These are phyloP conservation scores for Phortica okadai DNA, from an alignment of 2,888 invertebrate species.

Conservation along the genomic window DNA sequence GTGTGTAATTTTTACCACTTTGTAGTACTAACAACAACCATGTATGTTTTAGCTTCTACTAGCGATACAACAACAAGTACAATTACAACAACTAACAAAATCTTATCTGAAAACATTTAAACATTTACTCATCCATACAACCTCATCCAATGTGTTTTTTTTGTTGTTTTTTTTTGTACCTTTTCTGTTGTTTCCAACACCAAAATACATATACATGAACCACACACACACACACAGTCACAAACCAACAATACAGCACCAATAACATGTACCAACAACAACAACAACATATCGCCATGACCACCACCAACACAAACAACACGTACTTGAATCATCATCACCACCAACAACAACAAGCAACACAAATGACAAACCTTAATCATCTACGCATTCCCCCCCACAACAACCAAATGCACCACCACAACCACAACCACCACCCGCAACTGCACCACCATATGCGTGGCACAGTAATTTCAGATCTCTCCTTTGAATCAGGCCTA, in stretches of 20 bases:
- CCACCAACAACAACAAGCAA: background rate
- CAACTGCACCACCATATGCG: constrained; percentile 63
- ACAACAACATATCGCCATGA: constrained; percentile 29
- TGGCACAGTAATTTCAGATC: constrained; percentile 83
- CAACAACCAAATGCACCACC: constrained; percentile 46
- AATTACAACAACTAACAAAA: constrained; percentile 38
- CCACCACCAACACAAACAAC: constrained; percentile 42
- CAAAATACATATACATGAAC: background rate
- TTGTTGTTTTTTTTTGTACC: background rate
- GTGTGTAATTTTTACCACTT: too few relatives aligned
- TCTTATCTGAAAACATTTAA: constrained; percentile 38
- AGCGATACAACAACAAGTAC: too few relatives aligned
- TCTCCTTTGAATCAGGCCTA: constrained; percentile 94
- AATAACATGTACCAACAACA: constrained; percentile 41
- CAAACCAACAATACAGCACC: constrained; percentile 44
- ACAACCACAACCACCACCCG: constrained; percentile 53
- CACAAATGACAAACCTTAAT: background rate
- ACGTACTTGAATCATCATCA: constrained; percentile 36
- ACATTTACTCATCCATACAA: constrained; percentile 47
- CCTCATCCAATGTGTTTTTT: constrained; percentile 13
- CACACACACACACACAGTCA: background rate
- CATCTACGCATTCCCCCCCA: constrained; percentile 32
- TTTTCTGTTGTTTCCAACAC: constrained; percentile 28
- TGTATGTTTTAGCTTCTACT: too few relatives aligned
- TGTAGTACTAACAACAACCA: too few relatives aligned